Percentiles rank a stretch among this genome's conserved stretches.
phyloP scores from a whole-genome alignment of 1,140 invertebrate genomes.

The Papilio glaucus region DNA sequence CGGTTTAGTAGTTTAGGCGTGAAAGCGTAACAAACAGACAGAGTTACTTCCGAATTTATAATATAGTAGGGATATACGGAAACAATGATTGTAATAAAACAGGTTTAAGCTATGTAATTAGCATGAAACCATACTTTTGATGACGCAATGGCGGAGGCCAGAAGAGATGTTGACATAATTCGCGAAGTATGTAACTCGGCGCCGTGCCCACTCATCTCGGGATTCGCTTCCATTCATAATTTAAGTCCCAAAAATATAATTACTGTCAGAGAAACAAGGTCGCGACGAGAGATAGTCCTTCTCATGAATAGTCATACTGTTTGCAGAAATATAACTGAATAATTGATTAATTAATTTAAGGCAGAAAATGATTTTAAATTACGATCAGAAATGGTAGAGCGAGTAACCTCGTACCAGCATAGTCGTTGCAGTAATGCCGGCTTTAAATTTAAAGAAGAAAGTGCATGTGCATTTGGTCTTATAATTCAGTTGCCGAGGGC shows the following conservation, averaged over 20 bases:
- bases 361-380: too few species aligned
- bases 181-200: background rate
- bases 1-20: too few species aligned
- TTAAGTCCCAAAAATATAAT: slow-evolving; percentile 7
- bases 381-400: too few species aligned
- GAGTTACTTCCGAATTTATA: too few species aligned
- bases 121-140: background rate
- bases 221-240: slow-evolving; percentile 8
- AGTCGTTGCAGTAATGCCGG: too few species aligned
- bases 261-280: slow-evolving; percentile 1
- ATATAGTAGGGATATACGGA: too few species aligned
- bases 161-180: slow-evolving; percentile 12
- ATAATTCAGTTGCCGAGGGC: too few species aligned
- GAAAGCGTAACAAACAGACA: too few species aligned
- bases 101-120: background rate
- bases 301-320: background rate
- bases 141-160: background rate
- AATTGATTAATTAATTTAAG: too few species aligned
- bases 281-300: background rate
- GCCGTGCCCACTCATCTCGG: background rate
- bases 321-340: background rate
- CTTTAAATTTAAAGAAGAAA: too few species aligned
- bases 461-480: too few species aligned
- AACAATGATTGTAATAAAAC: background rate
- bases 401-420: too few species aligned